phyloP scores from a whole-genome alignment of 2,888 invertebrate species.

The Lasioglossum malachurum region DNA sequence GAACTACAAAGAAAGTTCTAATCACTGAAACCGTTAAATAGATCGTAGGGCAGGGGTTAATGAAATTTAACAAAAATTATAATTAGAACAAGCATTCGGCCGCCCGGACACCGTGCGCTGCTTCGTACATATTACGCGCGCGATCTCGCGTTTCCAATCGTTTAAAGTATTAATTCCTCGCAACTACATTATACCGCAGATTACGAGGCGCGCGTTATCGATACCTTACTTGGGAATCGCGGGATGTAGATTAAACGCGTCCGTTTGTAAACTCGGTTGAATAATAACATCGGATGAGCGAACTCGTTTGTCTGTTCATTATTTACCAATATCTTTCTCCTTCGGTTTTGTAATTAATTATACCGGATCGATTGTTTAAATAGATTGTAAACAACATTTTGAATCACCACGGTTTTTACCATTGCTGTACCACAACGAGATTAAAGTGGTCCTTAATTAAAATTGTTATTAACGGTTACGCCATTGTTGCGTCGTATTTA shows the following conservation, averaged over 20 bases:
- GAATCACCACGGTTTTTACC: not conserved
- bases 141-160: conserved; percentile 14
- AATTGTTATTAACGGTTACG: not conserved
- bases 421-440: not conserved
- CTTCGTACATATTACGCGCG: conserved; percentile 20
- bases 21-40: too few relatives aligned
- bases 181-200: not conserved
- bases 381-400: not conserved
- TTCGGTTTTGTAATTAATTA: not conserved
- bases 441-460: not conserved
- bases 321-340: not conserved
- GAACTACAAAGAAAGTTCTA: too few relatives aligned
- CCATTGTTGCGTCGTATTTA: not conserved
- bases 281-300: not conserved
- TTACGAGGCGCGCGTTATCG: not conserved
- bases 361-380: not conserved
- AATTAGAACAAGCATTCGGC: too few relatives aligned
- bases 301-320: not conserved
- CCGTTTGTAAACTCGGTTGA: not conserved
- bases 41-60: too few relatives aligned
- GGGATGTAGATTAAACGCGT: not conserved
- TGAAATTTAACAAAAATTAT: too few relatives aligned
- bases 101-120: not conserved
- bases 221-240: conserved; percentile 19
- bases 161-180: conserved; percentile 19